These are phyloP conservation scores for Nicator chloris DNA, from an alignment of 2,113 vertebrate genomes.

Conservation along the genomic window DNA sequence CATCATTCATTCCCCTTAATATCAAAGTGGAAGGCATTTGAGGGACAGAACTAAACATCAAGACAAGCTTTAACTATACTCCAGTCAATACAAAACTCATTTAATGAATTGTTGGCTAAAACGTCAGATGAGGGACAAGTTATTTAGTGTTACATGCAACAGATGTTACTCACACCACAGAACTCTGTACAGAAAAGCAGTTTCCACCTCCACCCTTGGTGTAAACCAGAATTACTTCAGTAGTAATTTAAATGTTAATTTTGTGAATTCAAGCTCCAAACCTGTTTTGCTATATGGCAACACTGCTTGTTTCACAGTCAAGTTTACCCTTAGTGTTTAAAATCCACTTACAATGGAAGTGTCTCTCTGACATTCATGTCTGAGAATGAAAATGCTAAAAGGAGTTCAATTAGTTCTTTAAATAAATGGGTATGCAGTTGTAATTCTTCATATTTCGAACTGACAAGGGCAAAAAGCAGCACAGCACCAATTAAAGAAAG, in stretches of 20 bases:
- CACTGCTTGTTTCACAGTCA: not conserved
- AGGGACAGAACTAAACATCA: slow-evolving; percentile 64
- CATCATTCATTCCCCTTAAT: slow-evolving; percentile 10
- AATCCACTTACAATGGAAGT: slow-evolving; percentile 25
- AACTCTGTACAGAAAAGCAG: slow-evolving; percentile 51
- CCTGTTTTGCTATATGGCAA: not conserved
- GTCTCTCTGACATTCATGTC: slow-evolving; percentile 45
- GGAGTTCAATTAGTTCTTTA: slow-evolving; percentile 3
- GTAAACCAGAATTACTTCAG: slow-evolving; percentile 28
- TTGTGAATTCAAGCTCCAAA: not conserved
- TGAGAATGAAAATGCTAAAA: not conserved
- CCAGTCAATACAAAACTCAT: slow-evolving; percentile 55
- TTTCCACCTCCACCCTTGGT: slow-evolving; percentile 38
- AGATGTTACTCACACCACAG: slow-evolving; percentile 50
- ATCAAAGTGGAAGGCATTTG: slow-evolving; percentile 49
- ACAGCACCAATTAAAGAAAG: slow-evolving; percentile 19
- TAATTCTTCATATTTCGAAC: slow-evolving; percentile 5
- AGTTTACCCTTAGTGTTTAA: slow-evolving; percentile 55
- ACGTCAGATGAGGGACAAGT: slow-evolving; percentile 50
- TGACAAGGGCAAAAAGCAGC: slow-evolving; percentile 47
- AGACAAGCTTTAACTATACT: slow-evolving; percentile 80
- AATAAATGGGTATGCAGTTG: slow-evolving; percentile 2
- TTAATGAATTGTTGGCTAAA: slow-evolving; percentile 44
- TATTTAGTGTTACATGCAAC: slow-evolving; percentile 60
- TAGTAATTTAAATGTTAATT: not conserved